Evolutionary conservation across 2,797 vertebrate species (phyloP), one percentile per base, ranked within the genome.

Genomic region (Prionace glauca): DNA sequence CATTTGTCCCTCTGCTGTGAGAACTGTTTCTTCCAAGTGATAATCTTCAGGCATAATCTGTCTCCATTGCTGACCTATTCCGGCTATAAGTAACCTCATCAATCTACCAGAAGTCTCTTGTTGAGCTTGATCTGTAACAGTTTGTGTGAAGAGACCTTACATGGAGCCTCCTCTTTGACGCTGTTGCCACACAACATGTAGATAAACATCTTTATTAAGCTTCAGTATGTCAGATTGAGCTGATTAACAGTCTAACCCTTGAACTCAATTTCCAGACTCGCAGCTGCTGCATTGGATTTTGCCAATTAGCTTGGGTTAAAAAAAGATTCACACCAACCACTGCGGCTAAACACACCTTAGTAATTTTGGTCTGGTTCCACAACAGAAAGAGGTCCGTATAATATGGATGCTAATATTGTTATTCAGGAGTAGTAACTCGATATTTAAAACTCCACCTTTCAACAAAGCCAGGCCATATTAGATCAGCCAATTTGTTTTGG

Each of bases 261-360:
- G 60, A 91, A 91, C 88, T 20, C 88, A 65, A 62, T 91, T n/a
- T n/a, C 88, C 8, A n/a, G 88, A 60, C 60, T n/a, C 22, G 32
- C 60, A 91, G 88, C 88, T 91, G 87, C 56, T 90, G 56, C 5
- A 62, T 56, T 90, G 87, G 87, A 62, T 90, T 62, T 90, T 90
- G 87, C 50, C 56, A 4, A 62, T 90, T 90, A 60, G 87, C 87
- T 90, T 26, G 4, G 29, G 32, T 62, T 32, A 32, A 29, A 90
- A 90, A 29, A 50, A 77, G 72, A 62, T 56, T 24, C 29, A 10
- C 29, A 90, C 14, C 12, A 1, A 62, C 26, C 56, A 29, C 50
- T 90, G 56, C 26, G 32, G 86, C 11, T 14, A 26, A 90, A 90
- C 3, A 8, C 3, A 32, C 11, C 12, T 62, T 14, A 62, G 56